Evolutionary conservation across 1,140 invertebrate genomes (phyloP), one percentile per base, ranked within the genome.

Genomic region (Neomicropteryx cornuta): DNA sequence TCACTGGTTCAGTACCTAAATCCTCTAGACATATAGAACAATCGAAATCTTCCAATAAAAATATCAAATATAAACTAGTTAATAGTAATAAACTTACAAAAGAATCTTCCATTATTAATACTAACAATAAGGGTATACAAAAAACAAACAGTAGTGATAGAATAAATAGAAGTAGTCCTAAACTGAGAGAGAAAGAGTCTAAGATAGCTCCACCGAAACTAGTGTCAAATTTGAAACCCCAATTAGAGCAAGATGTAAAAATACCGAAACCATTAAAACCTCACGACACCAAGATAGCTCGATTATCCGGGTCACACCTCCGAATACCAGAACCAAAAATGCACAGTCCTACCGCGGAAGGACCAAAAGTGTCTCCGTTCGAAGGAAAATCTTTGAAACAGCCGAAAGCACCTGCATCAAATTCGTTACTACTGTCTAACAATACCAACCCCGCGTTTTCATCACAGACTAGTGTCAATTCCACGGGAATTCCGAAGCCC

Each of bases 401-500:
- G 13, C 40, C 46, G 6, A 47, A 47, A 47, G 24, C 38, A 27
- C 41, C 30, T 33, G 18, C 42, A 10, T 10, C 32, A 1, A 27
- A 31, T 17, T 44, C 44, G 32, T 38, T 42, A 6, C 23, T 47
- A 20, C 14, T 41, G 3, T 44, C 38, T 38, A 44, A 42, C 5
- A 47, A 47, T 42, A 44, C 46, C 11, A n/a, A n/a, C n/a, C n/a
- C n/a, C n/a, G n/a, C n/a, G n/a, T 44, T 45, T 36, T 39, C 38
- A 14, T 41, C 45, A 1, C 42, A 39, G 18, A 36, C 36, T 4
- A 51, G 49, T 32, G 38, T 53, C 17, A 38, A 38, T 28, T 40
- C 41, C 4, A 87, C 82, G 5, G 83, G 83, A 11, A 84, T 92
- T 50, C 87, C 88, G 2, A 92, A 92, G 63, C 88, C 87, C 3